Evolutionary conservation across 2,888 invertebrate genomes (phyloP), one percentile per base, ranked within the genome.

Genomic region (Pseudococcus jackbeardsleyi): DNA sequence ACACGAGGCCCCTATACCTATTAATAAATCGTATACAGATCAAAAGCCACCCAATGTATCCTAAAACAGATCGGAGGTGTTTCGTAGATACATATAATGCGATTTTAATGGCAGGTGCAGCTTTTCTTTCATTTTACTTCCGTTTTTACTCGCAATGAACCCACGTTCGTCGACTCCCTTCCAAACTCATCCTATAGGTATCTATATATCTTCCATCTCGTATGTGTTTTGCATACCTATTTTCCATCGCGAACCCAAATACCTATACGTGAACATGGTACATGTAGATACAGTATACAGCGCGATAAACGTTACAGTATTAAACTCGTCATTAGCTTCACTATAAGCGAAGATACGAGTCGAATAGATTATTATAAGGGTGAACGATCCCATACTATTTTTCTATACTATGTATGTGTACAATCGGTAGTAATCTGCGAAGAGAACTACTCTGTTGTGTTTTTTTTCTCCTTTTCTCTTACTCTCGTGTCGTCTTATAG

Each of bases 51-150:
- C 64, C 11, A 50, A 0, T 50, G 15, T 19, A 11, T 64, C 26
- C 68, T 2, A 68, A 42, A 42, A 42, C 42, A 42, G 8, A 42
- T 4, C 12, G 19, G 26, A 11, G 26, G 15, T 77, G 77, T 77
- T 42, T 8, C 0, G n/a, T 39, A n/a, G n/a, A n/a, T n/a, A n/a
- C n/a, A n/a, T n/a, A n/a, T 77, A 77, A 77, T 77, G 77, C 77
- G 39, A 42, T 77, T 77, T 77, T 77, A 77, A 77, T 77, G 77
- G 39, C 77, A 77, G 42, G 17, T 77, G 77, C n/a, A 26, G 68
- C 22, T 68, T 68, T 68, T 68, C 68, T 26, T 26, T 11, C 5
- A 26, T 68, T 68, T 68, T 68, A 68, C 26, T 26, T 68, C 68
- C 68, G 64, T 64, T 64, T 50, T 54, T n/a, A 42, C 42, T n/a